Evolutionary conservation across 2,113 vertebrate genomes (phyloP), one percentile per base, ranked within the genome.

Genomic region (Pseudopipra pipra): DNA sequence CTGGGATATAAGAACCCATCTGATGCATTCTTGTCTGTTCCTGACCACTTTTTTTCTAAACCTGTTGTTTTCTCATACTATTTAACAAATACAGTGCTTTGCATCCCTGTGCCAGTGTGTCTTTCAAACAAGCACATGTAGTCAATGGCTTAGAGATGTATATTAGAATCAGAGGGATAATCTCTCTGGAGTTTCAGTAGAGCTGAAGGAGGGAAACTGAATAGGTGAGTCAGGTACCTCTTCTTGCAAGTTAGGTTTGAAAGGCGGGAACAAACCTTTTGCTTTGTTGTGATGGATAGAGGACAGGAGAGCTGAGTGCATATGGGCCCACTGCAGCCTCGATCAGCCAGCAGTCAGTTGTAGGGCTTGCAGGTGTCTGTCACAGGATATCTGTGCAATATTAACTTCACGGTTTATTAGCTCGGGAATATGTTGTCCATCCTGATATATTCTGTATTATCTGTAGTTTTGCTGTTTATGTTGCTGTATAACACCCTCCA

Each of bases 351-450:
- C 67, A 47, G 51, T 27, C 82, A 71, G 59, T 90, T 74, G 52
- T 14, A 51, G 67, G 33, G 47, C 46, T 74, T 88, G 75, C 67
- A 94, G 78, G 87, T 85, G 85, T 89, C 46, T 85, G 41, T 58
- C 0, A 0, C 30, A 63, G 78, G 39, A 3, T 85, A 55, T 88
- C 87, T 93, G 82, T 44, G 51, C 55, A 78, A 35, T n/a, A 76
- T 71, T 73, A 86, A 49, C 79, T 59, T 87, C 58, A 44, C 0
- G 0, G 58, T 62, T 89, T 83, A 25, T 93, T 80, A 90, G 8
- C 63, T 67, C 59, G 85, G 72, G 86, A 87, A 71, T 80, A 55
- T 0, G 2, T 13, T 55, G 23, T 59, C 79, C 33, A 31, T 59
- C 55, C 68, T 59, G 59, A 80, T 67, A 67, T 41, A 18, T 80